Evolutionary conservation across 2,113 vertebrate genomes (phyloP).

Genomic region (Corythornis cristatus): DNA sequence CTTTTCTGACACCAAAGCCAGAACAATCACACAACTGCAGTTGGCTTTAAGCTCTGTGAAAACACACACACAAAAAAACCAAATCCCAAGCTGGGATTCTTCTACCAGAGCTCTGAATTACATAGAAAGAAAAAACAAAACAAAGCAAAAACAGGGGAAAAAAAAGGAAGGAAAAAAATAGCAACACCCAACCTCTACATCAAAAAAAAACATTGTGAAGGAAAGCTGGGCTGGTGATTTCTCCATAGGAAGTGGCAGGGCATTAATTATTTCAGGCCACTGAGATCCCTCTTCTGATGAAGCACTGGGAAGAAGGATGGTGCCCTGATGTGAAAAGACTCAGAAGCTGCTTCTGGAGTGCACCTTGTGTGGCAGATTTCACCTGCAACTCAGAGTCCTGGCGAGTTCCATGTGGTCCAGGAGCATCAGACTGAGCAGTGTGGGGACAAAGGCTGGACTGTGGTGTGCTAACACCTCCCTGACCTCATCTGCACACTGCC

Average conservation of each 20-base stretch:
- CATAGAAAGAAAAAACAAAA: no score
- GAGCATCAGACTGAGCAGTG: not conserved
- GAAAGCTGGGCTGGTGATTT: not conserved
- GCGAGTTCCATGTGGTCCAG: rapidly evolving
- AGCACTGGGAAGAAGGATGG: rapidly evolving
- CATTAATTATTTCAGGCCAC: not conserved
- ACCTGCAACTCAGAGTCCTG: not conserved
- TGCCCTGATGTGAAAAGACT: not conserved
- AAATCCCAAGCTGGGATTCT: not conserved
- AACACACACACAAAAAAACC: not conserved
- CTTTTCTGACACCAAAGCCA: not conserved
- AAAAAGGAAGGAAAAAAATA: not conserved
- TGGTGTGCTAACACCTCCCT: not conserved
- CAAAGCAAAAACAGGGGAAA: no score
- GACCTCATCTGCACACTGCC: not conserved
- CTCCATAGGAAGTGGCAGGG: not conserved
- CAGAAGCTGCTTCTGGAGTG: not conserved
- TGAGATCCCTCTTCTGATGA: not conserved
- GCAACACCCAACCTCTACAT: not conserved
- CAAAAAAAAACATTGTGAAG: not conserved
- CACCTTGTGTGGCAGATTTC: rapidly evolving
- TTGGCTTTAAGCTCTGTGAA: not conserved
- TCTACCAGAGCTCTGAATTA: not conserved
- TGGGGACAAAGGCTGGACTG: not conserved
- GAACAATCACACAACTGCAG: not conserved